Percentiles rank a stretch among this genome's conserved stretches.
phyloP scores from a whole-genome alignment of 1,140 invertebrate species.

The Ptiloglossa arizonensis region DNA sequence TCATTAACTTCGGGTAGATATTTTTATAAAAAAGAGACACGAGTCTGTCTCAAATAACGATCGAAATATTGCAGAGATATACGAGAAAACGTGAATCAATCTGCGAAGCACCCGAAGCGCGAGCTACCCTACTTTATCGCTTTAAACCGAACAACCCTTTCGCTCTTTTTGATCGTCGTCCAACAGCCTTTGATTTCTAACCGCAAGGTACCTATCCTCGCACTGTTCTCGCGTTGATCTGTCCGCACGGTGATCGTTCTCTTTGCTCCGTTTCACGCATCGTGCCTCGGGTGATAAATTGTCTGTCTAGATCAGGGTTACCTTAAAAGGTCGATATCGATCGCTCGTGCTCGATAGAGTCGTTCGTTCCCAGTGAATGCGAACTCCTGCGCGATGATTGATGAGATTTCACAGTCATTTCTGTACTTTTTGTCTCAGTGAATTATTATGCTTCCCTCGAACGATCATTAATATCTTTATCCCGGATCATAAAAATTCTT shows the following conservation, averaged over 20 bases:
- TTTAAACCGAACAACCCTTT: background rate
- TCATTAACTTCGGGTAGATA: too few relatives aligned
- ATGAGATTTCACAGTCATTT: conserved; percentile 29
- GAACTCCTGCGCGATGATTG: conserved; percentile 24
- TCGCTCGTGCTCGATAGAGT: conserved; percentile 45
- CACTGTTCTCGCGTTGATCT: conserved; percentile 2
- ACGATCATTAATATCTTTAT: conserved; percentile 36
- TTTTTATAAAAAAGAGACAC: too few relatives aligned
- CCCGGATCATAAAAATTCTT: conserved; percentile 23
- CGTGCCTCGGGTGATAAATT: conserved; percentile 32
- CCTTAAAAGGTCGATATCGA: conserved; percentile 53
- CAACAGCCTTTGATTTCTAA: conserved; percentile 17
- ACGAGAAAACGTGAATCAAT: too few relatives aligned
- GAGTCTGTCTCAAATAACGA: too few relatives aligned
- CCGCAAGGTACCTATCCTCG: background rate
- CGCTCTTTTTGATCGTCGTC: background rate
- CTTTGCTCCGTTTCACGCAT: conserved; percentile 39
- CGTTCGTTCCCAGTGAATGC: conserved; percentile 15
- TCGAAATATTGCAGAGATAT: too few relatives aligned
- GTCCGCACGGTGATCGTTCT: background rate
- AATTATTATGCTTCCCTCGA: conserved; percentile 25
- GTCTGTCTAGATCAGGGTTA: conserved; percentile 45
- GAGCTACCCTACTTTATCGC: background rate
- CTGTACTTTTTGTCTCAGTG: conserved; percentile 27
- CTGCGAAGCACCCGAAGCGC: too few relatives aligned